Base-by-base conservation (phyloP, 1,140 invertebrate genomes). In the Melipona quadrifasciata region DNA sequence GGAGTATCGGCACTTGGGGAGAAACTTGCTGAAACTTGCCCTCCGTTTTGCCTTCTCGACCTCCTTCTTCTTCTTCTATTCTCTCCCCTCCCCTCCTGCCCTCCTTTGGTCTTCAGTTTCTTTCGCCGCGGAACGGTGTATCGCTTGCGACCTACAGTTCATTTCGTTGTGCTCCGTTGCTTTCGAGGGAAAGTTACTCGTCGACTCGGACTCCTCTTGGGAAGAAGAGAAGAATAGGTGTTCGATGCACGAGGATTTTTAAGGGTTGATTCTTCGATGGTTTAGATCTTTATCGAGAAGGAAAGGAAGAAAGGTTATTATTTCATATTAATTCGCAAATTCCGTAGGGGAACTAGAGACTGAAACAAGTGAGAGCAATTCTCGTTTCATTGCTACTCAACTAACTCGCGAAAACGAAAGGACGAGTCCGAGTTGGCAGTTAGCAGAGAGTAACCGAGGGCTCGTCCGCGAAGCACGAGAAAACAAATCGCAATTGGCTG, bases 1-100 rank as follows among this genome's bases (percentile, higher is more conserved):
- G 82, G 82, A 79, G 82, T 79, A 79, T 84, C 82, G 82, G 75
- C 58, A 84, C 75, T 84, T 71, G 65, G 76, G 65, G 75, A 79
- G 76, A 79, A 84, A 84, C 67, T 84, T 71, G 67, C 47, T 57
- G 75, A 79, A 79, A 84, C 82, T 83, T 78, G 14, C 73, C 21
- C 71, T 55, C 61, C 47, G 72, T 80, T 67, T 75, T 77, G 19
- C 61, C 64, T 53, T 57, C 14, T n/a, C 57, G 24, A 21, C 53
- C n/a, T 4, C 10, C 17, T 21, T 34, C 65, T 67, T 19, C 70
- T 21, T 73, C 34, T 61, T 39, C 72, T 71, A 65, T 65, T 39
- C 31, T 74, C 64, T 68, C 31, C 27, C 58, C 84, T 57, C 75
- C 34, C 71, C n/a, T 24, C n/a, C n/a, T n/a, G n/a, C n/a, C n/a